These are phyloP conservation scores for Cherax quadricarinatus DNA, from an alignment of 1,140 invertebrate species.

Conservation along the genomic window DNA sequence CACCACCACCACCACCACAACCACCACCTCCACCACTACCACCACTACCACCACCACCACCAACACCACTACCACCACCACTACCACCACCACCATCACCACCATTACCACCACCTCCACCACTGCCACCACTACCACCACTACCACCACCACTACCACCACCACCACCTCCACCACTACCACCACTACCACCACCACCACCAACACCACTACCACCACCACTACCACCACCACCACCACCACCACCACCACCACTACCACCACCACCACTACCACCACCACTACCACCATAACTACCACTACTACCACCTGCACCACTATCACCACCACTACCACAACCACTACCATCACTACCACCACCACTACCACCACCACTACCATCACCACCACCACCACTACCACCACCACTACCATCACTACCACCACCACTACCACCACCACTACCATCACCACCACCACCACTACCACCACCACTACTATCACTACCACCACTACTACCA, in stretches of 20 bases:
- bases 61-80: conserved; percentile 3
- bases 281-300: neutral
- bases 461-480: neutral
- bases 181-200: no score
- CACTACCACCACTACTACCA: neutral
- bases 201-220: no score
- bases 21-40: neutral
- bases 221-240: neutral
- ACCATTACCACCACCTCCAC: neutral
- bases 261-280: neutral
- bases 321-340: neutral
- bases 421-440: neutral
- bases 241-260: neutral
- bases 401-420: neutral
- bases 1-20: neutral
- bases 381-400: neutral
- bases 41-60: neutral
- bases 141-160: neutral
- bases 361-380: neutral
- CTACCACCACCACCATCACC: neutral
- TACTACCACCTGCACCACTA: neutral
- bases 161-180: no score
- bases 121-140: neutral
- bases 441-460: conserved; percentile 18
- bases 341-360: neutral